Percentiles rank a stretch among this genome's conserved stretches.
phyloP scores from a whole-genome alignment of 1,140 invertebrate genomes.

The Ladona fulva region DNA sequence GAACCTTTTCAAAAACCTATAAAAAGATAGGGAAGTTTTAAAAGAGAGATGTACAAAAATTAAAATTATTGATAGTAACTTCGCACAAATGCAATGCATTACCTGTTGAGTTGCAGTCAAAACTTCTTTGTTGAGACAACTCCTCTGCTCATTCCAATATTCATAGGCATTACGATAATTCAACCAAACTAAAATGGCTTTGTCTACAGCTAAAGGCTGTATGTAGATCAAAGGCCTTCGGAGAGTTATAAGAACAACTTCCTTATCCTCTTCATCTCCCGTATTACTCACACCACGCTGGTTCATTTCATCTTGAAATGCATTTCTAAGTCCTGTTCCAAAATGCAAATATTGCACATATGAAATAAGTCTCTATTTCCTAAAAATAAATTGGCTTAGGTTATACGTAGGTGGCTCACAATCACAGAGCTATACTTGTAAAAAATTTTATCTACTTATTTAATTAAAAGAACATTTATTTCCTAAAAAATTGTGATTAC shows the following conservation, averaged over 20 bases:
- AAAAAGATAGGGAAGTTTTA: constrained; percentile 18
- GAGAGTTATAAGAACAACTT: constrained; percentile 85
- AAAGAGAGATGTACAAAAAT: neutral
- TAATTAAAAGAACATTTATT: too few species aligned
- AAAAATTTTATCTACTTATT: too few species aligned
- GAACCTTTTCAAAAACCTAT: constrained; percentile 60
- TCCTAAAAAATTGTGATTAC: too few species aligned
- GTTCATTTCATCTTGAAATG: constrained; percentile 79
- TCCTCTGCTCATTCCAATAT: constrained; percentile 94
- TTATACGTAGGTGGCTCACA: constrained; percentile 84
- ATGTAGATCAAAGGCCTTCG: constrained; percentile 88
- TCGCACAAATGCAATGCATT: constrained; percentile 31
- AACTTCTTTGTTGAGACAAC: constrained; percentile 78
- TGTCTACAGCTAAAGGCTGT: constrained; percentile 91
- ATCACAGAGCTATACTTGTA: constrained; percentile 51
- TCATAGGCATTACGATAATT: constrained; percentile 99
- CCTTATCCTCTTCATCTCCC: constrained; percentile 73
- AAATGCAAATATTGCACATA: constrained; percentile 96
- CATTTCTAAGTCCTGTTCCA: constrained; percentile 71
- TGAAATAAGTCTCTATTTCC: constrained; percentile 95
- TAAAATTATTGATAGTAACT: too few species aligned
- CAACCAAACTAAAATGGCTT: constrained; percentile 93
- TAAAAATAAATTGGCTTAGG: constrained; percentile 88
- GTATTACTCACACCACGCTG: constrained; percentile 38
- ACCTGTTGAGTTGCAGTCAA: constrained; percentile 71